These are phyloP conservation scores for Cydia fagiglandana DNA, from an alignment of 1,140 invertebrate species.

Conservation along the genomic window DNA sequence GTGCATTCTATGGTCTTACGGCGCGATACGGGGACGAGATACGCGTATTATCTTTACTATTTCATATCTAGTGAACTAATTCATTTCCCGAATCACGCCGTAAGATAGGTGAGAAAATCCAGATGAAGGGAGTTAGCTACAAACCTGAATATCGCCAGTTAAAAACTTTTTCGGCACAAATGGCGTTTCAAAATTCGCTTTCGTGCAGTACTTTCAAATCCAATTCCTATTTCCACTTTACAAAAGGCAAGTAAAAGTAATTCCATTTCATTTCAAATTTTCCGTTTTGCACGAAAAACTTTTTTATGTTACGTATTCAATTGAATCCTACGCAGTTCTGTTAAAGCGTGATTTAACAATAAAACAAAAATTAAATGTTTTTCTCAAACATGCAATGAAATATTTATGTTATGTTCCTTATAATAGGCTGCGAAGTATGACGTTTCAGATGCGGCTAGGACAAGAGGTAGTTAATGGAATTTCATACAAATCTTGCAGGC, in stretches of 20 bases:
- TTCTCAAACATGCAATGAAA: too few relatives aligned
- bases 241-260: slow-evolving; percentile 28
- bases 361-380: neutral
- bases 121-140: neutral
- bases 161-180: slow-evolving; percentile 10
- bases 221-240: slow-evolving; percentile 25
- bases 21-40: too few relatives aligned
- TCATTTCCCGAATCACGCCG: too few relatives aligned
- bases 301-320: slow-evolving; percentile 28
- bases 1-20: too few relatives aligned
- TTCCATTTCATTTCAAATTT: slow-evolving; percentile 28
- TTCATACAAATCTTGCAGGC: too few relatives aligned
- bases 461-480: too few relatives aligned
- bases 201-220: slow-evolving; percentile 18
- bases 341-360: neutral
- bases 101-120: too few relatives aligned
- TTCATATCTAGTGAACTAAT: too few relatives aligned
- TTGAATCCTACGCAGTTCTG: neutral
- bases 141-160: neutral
- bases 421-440: too few relatives aligned
- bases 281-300: neutral
- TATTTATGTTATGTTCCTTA: too few relatives aligned
- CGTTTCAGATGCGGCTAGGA: too few relatives aligned
- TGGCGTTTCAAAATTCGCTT: slow-evolving; percentile 23
- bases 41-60: too few relatives aligned